Evolutionary conservation across 2,797 vertebrate genomes (phyloP).

Genomic region (Sarcoramphus papa): DNA sequence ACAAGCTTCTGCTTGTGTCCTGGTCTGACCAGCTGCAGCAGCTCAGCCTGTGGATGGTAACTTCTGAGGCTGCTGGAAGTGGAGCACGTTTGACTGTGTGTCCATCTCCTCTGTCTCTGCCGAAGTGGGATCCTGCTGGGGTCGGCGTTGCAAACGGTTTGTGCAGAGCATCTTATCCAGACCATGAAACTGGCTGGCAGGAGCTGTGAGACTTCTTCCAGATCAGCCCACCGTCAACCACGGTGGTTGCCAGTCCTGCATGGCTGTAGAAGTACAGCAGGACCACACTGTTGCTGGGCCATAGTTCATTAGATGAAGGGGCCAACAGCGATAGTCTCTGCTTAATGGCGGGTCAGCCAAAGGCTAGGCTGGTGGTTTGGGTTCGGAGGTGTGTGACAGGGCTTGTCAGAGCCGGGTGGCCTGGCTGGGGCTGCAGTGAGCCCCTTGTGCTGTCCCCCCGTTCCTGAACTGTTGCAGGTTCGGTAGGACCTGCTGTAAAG

Average conservation of each 20-base stretch:
- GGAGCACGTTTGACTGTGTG: not conserved
- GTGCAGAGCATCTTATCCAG: not conserved
- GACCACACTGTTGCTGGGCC: fast-evolving
- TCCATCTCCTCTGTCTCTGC: not conserved
- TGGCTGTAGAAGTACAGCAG: not conserved
- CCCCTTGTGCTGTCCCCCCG: fast-evolving
- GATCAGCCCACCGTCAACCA: not conserved
- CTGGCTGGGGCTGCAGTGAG: not conserved
- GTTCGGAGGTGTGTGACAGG: not conserved
- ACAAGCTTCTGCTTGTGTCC: not conserved
- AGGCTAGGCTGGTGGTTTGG: not conserved
- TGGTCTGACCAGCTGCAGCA: not conserved
- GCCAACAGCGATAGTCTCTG: not conserved
- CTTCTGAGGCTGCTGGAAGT: not conserved
- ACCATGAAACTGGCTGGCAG: not conserved
- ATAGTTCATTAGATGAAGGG: not conserved
- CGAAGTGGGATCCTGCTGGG: not conserved
- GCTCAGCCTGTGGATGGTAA: not conserved
- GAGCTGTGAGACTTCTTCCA: not conserved
- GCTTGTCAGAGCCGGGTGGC: fast-evolving
- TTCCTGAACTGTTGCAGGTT: not conserved
- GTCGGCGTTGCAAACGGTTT: not conserved
- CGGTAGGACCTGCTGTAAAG: not conserved
- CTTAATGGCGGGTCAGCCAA: not conserved
- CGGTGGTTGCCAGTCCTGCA: not conserved